Evolutionary conservation across 2,888 invertebrate species (phyloP).

Genomic region (Ornithoptera alexandrae): DNA sequence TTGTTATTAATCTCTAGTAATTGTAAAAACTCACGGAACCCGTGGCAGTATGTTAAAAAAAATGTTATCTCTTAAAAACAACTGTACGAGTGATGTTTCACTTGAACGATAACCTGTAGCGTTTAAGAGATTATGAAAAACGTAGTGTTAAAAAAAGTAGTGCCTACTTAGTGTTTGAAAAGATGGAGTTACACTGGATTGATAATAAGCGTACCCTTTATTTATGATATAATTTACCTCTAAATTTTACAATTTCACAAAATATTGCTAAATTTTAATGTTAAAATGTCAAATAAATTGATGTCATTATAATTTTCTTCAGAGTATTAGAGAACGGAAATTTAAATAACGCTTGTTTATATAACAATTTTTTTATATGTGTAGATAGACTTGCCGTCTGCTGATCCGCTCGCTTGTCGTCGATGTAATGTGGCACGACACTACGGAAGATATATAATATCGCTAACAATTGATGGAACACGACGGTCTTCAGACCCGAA

Average conservation of each 20-base stretch:
- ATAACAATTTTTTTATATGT: too few species aligned
- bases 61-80: slow-evolving; percentile 15
- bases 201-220: neutral
- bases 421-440: slow-evolving; percentile 16
- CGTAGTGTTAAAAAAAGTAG: neutral
- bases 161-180: neutral
- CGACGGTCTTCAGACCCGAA: slow-evolving; percentile 23
- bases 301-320: too few species aligned
- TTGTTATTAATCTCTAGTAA: too few species aligned
- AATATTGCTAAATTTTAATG: neutral
- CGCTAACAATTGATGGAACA: slow-evolving; percentile 17
- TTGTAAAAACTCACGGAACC: neutral
- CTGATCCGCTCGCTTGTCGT: neutral
- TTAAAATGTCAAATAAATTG: too few species aligned
- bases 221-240: neutral
- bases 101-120: slow-evolving; percentile 20
- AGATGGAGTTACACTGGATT: neutral
- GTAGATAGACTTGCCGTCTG: too few species aligned
- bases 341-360: too few species aligned
- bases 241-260: neutral
- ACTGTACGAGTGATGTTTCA: slow-evolving; percentile 6
- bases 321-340: too few species aligned
- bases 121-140: slow-evolving; percentile 14
- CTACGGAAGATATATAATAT: slow-evolving; percentile 16
- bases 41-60: neutral